A percentile compares a stretch with the other conserved stretches of the same genome.
These are phyloP conservation scores for Drosophila busckii DNA, from an alignment of 1,140 invertebrate species.

Conservation along the genomic window DNA sequence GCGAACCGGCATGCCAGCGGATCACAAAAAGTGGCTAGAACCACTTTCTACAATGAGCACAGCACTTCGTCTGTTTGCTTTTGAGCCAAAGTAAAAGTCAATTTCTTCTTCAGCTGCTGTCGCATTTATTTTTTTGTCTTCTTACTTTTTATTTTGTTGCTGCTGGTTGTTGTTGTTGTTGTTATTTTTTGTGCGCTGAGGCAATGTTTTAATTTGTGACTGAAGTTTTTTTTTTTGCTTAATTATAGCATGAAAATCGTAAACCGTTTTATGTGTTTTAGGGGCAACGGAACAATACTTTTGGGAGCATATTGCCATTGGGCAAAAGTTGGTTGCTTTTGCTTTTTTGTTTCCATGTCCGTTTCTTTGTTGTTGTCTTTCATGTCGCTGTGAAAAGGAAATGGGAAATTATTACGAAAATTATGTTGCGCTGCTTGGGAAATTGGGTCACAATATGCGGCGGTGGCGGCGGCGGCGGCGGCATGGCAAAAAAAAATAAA, in stretches of 20 bases:
- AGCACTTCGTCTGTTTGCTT: constrained; percentile 10
- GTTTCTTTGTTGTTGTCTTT: constrained; percentile 14
- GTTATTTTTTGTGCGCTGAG: constrained; percentile 1
- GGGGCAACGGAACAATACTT: constrained; percentile 36
- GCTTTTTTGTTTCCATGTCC: constrained; percentile 8
- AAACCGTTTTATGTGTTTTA: constrained; percentile 33
- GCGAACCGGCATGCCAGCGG: neutral
- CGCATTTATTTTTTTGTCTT: constrained; percentile 22
- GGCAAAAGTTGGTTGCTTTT: no score
- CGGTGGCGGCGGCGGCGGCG: no score
- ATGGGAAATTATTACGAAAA: constrained; percentile 54
- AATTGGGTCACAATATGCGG: constrained; percentile 39
- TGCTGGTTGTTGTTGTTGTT: neutral
- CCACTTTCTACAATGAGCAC: constrained; percentile 46
- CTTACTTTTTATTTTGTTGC: neutral
- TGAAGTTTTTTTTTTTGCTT: constrained; percentile 29
- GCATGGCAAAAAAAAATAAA: constrained; percentile 17
- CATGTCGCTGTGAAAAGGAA: constrained; percentile 37
- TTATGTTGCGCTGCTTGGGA: constrained; percentile 31
- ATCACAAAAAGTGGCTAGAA: constrained; percentile 46
- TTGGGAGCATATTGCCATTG: neutral
- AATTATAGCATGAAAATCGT: constrained; percentile 48
- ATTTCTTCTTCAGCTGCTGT: constrained; percentile 32
- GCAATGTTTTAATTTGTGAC: constrained; percentile 27
- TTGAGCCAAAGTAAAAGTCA: constrained; percentile 51